Conservation (phyloP, 2,888 invertebrate genomes). For the Dryomyza anilis region DNA sequence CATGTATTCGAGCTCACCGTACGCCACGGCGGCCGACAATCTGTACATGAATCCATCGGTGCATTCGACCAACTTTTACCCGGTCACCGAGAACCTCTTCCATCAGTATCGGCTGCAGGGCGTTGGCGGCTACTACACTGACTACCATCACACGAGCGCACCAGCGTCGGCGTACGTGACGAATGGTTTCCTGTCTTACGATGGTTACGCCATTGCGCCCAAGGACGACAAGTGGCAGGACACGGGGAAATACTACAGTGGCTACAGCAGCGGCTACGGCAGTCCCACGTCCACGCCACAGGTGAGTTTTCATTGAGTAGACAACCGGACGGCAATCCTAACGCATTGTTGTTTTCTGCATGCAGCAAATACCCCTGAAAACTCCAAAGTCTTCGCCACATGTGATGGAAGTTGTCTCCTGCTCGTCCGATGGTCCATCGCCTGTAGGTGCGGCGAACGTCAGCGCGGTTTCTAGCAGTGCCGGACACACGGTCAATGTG, state of each 20-base stretch:
- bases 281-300: slow-evolving; percentile 60
- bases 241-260: slow-evolving; percentile 64
- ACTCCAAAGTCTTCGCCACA: slow-evolving; percentile 62
- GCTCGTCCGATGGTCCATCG: slow-evolving; percentile 60
- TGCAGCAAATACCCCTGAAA: slow-evolving; percentile 57
- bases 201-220: slow-evolving; percentile 63
- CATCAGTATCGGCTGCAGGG: slow-evolving; percentile 89
- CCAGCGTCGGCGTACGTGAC: slow-evolving; percentile 69
- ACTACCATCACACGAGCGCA: slow-evolving; percentile 67
- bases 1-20: slow-evolving; percentile 77
- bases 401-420: slow-evolving; percentile 61
- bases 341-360: slow-evolving; percentile 10
- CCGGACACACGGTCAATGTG: slow-evolving; percentile 21
- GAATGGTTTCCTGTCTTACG: slow-evolving; percentile 77
- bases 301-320: too few species aligned
- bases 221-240: slow-evolving; percentile 63
- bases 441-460: slow-evolving; percentile 46
- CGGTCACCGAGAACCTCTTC: slow-evolving; percentile 83
- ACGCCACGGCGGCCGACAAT: slow-evolving; percentile 71
- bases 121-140: slow-evolving; percentile 75
- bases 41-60: slow-evolving; percentile 62
- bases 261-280: slow-evolving; percentile 60
- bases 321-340: too few species aligned
- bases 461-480: slow-evolving; percentile 11
- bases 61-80: slow-evolving; percentile 75